A percentile compares a stretch with the other conserved stretches of the same genome.
phyloP scores from a whole-genome alignment of 1,140 invertebrate genomes.

The Zaprionus capensis region DNA sequence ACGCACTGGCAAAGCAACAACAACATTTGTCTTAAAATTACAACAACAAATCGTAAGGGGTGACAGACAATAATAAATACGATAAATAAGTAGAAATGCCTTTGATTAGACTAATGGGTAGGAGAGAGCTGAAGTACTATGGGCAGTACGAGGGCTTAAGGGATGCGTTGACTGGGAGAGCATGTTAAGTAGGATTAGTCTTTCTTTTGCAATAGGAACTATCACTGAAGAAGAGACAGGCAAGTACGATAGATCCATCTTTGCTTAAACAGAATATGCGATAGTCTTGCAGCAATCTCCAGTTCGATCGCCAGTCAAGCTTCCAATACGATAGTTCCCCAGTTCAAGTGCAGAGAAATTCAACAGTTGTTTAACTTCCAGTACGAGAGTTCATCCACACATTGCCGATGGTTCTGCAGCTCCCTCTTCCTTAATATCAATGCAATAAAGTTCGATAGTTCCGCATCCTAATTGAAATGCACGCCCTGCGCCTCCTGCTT shows the following conservation, averaged over 20 bases:
- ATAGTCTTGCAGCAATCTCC: too few species aligned
- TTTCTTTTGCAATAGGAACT: too few species aligned
- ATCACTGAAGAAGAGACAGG: too few species aligned
- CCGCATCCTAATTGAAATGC: conserved; percentile 43
- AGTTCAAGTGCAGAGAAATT: too few species aligned
- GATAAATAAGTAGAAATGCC: conserved; percentile 74
- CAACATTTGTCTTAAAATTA: conserved; percentile 61
- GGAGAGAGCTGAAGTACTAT: neutral
- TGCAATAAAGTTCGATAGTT: conserved; percentile 26
- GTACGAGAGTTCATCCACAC: neutral
- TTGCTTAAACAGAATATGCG: too few species aligned
- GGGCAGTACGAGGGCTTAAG: neutral
- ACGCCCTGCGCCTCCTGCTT: conserved; percentile 73
- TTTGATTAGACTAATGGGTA: conserved; percentile 25
- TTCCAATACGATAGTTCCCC: neutral
- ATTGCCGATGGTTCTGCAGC: conserved; percentile 8
- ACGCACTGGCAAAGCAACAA: conserved; percentile 21
- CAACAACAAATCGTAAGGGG: conserved; percentile 63
- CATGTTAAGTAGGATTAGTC: too few species aligned
- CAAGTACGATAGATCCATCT: too few species aligned
- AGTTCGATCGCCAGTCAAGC: too few species aligned
- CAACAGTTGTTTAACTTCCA: too few species aligned
- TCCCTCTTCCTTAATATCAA: conserved; percentile 36
- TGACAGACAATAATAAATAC: conserved; percentile 42
- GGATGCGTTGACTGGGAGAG: too few species aligned